Conservation (phyloP, 2,888 invertebrate species). For the Troilus luridus region DNA sequence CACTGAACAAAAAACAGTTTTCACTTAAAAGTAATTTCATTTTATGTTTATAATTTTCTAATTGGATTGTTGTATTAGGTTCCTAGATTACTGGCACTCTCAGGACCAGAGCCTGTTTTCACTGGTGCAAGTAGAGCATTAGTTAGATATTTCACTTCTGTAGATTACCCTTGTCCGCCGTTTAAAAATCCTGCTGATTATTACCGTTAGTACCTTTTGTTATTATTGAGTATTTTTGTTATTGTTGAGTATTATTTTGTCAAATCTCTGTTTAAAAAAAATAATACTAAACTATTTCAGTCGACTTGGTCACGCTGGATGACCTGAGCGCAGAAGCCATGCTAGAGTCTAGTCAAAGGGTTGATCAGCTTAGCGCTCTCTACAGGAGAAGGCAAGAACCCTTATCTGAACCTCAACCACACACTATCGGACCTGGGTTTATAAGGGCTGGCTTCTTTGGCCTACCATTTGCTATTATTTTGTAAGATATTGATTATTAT, state of each 20-base stretch:
- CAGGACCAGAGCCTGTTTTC: slow-evolving; percentile 92
- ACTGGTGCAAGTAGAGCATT: slow-evolving; percentile 91
- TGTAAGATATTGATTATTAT: slow-evolving; percentile 70
- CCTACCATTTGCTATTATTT: slow-evolving; percentile 80
- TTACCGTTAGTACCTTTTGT: slow-evolving; percentile 79
- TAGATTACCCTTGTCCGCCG: slow-evolving; percentile 95
- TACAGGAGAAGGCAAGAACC: slow-evolving; percentile 79
- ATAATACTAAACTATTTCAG: slow-evolving; percentile 71
- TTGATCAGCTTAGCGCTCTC: slow-evolving; percentile 89
- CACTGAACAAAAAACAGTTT: background rate
- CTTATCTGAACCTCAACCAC: slow-evolving; percentile 82
- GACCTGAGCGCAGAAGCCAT: slow-evolving; percentile 94
- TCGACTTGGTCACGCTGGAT: slow-evolving; percentile 94
- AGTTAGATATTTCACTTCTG: slow-evolving; percentile 91
- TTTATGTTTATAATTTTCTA: background rate
- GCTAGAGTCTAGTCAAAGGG: slow-evolving; percentile 93
- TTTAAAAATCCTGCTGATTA: slow-evolving; percentile 98
- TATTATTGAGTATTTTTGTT: background rate
- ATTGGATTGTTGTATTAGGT: slow-evolving; percentile 9
- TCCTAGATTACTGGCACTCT: slow-evolving; percentile 83
- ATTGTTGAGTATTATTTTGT: background rate
- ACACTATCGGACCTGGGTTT: slow-evolving; percentile 79
- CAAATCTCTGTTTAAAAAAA: background rate
- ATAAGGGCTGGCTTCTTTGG: slow-evolving; percentile 77
- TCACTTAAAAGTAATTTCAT: background rate